These are phyloP conservation scores for Prochilodus magdalenae DNA, from an alignment of 2,113 vertebrate genomes.

Conservation along the genomic window DNA sequence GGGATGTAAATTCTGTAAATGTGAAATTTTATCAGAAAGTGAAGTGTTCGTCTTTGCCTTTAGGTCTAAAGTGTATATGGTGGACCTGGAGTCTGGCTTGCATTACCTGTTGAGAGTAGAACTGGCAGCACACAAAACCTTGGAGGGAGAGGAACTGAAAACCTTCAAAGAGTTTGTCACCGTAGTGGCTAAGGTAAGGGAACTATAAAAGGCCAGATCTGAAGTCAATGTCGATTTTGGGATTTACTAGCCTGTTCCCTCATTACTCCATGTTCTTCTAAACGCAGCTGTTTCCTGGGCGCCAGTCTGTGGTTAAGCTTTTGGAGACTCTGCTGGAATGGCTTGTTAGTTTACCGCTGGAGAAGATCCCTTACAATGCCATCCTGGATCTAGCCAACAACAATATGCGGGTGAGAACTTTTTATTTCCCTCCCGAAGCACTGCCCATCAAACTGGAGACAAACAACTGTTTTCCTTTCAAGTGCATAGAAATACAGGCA, in stretches of 20 bases:
- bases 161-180: constrained; percentile 89
- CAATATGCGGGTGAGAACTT: constrained; percentile 88
- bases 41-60: background rate
- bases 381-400: constrained; percentile 95
- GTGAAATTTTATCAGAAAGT: no score
- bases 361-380: constrained; percentile 90
- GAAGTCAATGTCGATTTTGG: background rate
- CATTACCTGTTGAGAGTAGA: constrained; percentile 93
- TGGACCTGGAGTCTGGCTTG: constrained; percentile 91
- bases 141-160: constrained; percentile 88
- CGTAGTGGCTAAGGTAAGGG: constrained; percentile 89
- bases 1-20: no score
- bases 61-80: constrained; percentile 86
- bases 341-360: constrained; percentile 90
- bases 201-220: background rate
- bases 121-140: constrained; percentile 82
- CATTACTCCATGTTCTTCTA: constrained; percentile 16
- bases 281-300: constrained; percentile 88
- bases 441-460: background rate
- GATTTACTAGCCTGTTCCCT: background rate
- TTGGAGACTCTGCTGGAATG: constrained; percentile 93
- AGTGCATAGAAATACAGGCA: no score
- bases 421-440: background rate
- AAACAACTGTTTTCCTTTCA: background rate
- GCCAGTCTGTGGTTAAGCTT: constrained; percentile 85